Percentiles rank a stretch among this genome's conserved stretches.
Conservation (phyloP, 37 sponge, comb jelly and placozoan genomes). For the Haliclona indistincta region DNA sequence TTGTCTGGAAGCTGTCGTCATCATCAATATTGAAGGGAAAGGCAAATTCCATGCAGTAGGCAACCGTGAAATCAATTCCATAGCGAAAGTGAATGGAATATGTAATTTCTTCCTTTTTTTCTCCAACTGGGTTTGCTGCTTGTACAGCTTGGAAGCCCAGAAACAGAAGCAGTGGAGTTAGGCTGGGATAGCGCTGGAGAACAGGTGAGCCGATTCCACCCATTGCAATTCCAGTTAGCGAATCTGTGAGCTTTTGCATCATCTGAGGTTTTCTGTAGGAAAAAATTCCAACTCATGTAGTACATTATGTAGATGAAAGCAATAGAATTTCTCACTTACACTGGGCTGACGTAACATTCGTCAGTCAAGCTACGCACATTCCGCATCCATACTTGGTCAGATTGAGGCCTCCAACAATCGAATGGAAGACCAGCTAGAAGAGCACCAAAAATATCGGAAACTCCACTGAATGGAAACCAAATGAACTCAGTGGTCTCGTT, state of each 20-base stretch:
- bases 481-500: background rate
- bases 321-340: too few relatives aligned
- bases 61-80: background rate
- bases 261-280: too few relatives aligned
- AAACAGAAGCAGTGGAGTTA: background rate
- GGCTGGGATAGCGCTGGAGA: background rate
- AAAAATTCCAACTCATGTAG: constrained; percentile 3
- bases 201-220: constrained; percentile 5
- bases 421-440: constrained; percentile 1
- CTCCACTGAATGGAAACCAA: constrained; percentile 11
- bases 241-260: too few relatives aligned
- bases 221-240: too few relatives aligned
- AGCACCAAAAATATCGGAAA: background rate
- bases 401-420: constrained; percentile 2
- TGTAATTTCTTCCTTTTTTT: background rate
- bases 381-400: constrained; percentile 15
- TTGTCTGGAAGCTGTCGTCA: background rate
- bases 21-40: constrained; percentile 2
- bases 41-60: constrained; percentile 24
- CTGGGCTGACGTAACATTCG: too few relatives aligned
- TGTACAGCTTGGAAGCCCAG: background rate
- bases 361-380: too few relatives aligned
- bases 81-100: constrained; percentile 19
- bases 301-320: background rate
- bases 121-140: background rate